phyloP scores from a whole-genome alignment of 2,113 vertebrate species.

The Abramis brama region DNA sequence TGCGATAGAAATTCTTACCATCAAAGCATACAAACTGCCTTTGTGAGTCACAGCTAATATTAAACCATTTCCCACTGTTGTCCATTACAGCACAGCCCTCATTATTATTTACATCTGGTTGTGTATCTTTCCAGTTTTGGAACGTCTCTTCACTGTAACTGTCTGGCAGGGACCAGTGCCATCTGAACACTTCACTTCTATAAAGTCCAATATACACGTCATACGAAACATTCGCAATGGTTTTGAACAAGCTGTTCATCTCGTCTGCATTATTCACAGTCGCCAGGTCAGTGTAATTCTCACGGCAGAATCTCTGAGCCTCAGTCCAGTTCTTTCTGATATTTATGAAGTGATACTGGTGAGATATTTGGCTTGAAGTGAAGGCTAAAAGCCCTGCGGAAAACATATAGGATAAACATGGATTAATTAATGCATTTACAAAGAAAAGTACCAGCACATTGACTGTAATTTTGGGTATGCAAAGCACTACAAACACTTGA shows the following conservation, averaged over 20 bases:
- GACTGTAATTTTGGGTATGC: neutral
- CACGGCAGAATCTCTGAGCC: conserved; percentile 66
- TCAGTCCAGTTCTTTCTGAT: conserved; percentile 46
- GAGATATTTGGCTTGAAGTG: conserved; percentile 43
- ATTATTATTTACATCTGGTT: neutral
- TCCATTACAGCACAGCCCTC: conserved; percentile 65
- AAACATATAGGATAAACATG: neutral
- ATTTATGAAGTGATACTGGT: conserved; percentile 60
- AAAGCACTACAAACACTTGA: neutral
- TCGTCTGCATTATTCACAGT: conserved; percentile 61
- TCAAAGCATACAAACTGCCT: conserved; percentile 66
- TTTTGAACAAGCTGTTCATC: conserved; percentile 49
- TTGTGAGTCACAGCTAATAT: conserved; percentile 53
- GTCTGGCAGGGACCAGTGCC: conserved; percentile 67
- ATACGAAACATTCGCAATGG: neutral
- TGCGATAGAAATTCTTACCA: conserved; percentile 58
- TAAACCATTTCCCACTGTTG: conserved; percentile 63
- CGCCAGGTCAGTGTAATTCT: conserved; percentile 65
- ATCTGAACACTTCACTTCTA: conserved; percentile 49
- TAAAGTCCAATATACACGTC: conserved; percentile 71
- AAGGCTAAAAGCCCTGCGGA: conserved; percentile 58
- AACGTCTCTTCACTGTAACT: conserved; percentile 37
- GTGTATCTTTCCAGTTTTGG: conserved; percentile 62
- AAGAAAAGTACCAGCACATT: neutral
- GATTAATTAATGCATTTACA: neutral